Conservation (phyloP, 2,888 invertebrate genomes). For the Perizoma affinitatum region DNA sequence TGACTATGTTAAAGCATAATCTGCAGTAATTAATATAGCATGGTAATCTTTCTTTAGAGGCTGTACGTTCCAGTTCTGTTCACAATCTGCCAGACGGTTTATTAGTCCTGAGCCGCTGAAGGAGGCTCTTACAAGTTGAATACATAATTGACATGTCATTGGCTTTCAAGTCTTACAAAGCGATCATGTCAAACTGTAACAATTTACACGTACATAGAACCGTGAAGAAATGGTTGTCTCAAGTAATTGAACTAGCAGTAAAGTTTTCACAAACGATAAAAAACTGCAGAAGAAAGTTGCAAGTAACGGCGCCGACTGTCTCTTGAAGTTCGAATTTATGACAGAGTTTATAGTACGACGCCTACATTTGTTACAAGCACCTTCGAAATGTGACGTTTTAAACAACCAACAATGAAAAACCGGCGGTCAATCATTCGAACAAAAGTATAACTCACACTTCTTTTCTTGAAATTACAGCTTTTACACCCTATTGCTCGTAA, state of each 20-base stretch:
- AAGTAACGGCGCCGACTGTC: slow-evolving; percentile 51
- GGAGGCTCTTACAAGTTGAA: slow-evolving; percentile 10
- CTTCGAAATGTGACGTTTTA: slow-evolving; percentile 35
- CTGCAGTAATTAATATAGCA: slow-evolving; percentile 37
- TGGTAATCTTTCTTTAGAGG: slow-evolving; percentile 31
- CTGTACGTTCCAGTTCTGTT: slow-evolving; percentile 22
- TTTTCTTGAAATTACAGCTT: slow-evolving; percentile 34
- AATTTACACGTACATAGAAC: slow-evolving; percentile 31
- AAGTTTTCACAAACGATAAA: slow-evolving; percentile 59
- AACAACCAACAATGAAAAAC: slow-evolving; percentile 32
- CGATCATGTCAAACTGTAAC: slow-evolving; percentile 33
- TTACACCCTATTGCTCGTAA: slow-evolving; percentile 45
- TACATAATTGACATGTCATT: slow-evolving; percentile 15
- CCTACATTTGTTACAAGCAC: slow-evolving; percentile 43
- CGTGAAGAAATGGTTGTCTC: slow-evolving; percentile 21
- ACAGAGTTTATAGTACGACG: slow-evolving; percentile 51
- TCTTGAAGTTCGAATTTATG: slow-evolving; percentile 57
- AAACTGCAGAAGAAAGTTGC: slow-evolving; percentile 51
- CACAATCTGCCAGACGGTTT: slow-evolving; percentile 12
- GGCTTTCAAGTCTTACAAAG: slow-evolving; percentile 33
- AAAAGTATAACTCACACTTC: slow-evolving; percentile 26
- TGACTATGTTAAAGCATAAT: slow-evolving; percentile 41
- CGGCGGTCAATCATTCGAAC: slow-evolving; percentile 32
- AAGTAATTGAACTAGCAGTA: slow-evolving; percentile 43
- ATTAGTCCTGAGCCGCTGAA: slow-evolving; percentile 6